Conservation (phyloP, 2,113 vertebrate species). For the Todiramphus saurophagus region DNA sequence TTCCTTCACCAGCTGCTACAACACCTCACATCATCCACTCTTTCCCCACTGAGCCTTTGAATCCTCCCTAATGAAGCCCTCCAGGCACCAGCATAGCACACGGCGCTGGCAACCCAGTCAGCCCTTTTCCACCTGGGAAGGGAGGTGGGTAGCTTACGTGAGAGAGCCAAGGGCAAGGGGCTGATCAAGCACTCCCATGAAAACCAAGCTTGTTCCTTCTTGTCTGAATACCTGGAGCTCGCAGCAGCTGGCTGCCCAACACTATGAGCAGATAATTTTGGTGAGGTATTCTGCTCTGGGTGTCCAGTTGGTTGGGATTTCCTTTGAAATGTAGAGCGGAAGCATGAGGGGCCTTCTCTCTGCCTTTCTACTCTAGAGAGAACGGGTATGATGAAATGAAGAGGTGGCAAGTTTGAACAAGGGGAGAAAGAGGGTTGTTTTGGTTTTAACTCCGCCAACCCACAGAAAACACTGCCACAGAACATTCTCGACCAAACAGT, state of each 20-base stretch:
- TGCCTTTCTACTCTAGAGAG: neutral
- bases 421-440: neutral
- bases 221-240: neutral
- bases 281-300: neutral
- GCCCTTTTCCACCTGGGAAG: neutral
- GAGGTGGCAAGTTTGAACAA: neutral
- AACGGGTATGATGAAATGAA: neutral
- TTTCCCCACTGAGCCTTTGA: neutral
- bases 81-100: accelerated
- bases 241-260: neutral
- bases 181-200: constrained; percentile 6
- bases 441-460: neutral
- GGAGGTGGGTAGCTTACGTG: neutral
- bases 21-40: neutral
- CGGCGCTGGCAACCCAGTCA: neutral
- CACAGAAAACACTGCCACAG: neutral
- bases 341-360: neutral
- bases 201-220: constrained; percentile 35
- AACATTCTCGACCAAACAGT: neutral
- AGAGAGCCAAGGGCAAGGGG: neutral
- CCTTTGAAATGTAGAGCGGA: neutral
- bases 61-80: neutral
- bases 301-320: neutral
- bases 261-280: neutral
- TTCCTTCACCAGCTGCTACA: neutral